Evolutionary conservation across 2,113 vertebrate species (phyloP).

Genomic region (Fulmarus glacialis): DNA sequence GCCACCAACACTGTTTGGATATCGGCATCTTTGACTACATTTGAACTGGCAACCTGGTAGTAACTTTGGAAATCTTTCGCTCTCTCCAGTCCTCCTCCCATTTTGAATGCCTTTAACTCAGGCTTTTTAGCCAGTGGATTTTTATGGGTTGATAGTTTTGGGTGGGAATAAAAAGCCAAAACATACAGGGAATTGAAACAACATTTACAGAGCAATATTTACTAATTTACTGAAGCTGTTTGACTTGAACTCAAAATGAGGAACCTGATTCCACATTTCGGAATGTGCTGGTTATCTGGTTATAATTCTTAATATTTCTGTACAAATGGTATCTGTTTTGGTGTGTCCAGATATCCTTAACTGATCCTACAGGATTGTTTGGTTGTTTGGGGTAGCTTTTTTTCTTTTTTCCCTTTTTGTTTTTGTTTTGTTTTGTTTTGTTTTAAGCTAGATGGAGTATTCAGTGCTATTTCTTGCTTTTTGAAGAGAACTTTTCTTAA

Average conservation of each 20-base stretch:
- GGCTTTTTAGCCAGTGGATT: slow-evolving; percentile 61
- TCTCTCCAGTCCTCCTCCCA: slow-evolving; percentile 36
- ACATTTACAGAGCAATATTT: not conserved
- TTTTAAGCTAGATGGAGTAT: not conserved
- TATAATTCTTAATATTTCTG: not conserved
- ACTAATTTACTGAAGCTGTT: not conserved
- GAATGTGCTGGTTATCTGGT: not conserved
- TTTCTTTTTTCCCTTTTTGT: not conserved
- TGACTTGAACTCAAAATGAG: not conserved
- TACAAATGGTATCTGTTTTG: not conserved
- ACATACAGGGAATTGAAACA: not conserved
- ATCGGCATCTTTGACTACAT: not conserved
- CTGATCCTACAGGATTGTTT: not conserved
- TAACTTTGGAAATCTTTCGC: slow-evolving; percentile 31
- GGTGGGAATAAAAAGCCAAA: slow-evolving; percentile 20
- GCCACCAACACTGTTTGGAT: slow-evolving; percentile 16
- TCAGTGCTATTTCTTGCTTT: not conserved
- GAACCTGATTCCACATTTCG: not conserved
- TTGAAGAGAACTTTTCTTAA: not conserved
- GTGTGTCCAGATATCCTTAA: not conserved
- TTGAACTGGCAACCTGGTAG: slow-evolving; percentile 38
- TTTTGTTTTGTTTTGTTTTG: not conserved
- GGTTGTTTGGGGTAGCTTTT: not conserved
- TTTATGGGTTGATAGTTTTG: not conserved
- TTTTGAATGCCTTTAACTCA: slow-evolving; percentile 56